Evolutionary conservation across 2,113 vertebrate genomes (phyloP).

Genomic region (Petrocephalus zakoni): DNA sequence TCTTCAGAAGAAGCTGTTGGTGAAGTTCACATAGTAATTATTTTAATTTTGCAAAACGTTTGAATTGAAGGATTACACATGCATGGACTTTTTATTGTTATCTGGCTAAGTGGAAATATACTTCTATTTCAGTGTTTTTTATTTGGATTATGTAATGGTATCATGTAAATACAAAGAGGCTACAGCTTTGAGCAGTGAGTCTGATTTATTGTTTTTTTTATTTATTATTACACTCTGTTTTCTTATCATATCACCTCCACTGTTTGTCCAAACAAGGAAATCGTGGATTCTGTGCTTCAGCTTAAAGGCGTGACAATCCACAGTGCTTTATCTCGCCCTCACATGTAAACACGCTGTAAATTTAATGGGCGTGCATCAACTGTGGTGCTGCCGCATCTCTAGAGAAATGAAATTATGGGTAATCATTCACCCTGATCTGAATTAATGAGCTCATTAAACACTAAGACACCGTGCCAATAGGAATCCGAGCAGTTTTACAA

Average conservation of each 20-base stretch:
- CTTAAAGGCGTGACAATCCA: too few relatives aligned
- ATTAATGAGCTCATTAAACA: conserved; percentile 65
- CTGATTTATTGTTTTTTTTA: background rate
- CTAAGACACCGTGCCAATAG: conserved; percentile 44
- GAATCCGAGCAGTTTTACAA: conserved; percentile 31
- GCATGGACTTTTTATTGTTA: background rate
- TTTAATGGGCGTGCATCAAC: conserved; percentile 41
- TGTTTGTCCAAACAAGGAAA: background rate
- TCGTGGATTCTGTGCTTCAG: background rate
- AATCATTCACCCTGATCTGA: conserved; percentile 65
- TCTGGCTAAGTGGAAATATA: background rate
- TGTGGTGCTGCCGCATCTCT: conserved; percentile 44
- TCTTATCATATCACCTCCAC: background rate
- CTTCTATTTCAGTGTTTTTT: background rate
- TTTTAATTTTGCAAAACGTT: background rate
- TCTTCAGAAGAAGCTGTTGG: conserved; percentile 2
- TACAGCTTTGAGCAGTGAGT: background rate
- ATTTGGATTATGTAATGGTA: background rate
- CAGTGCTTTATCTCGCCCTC: conserved; percentile 24
- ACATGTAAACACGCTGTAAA: conserved; percentile 41
- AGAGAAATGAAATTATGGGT: conserved; percentile 58
- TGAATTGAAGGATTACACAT: background rate
- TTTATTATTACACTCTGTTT: background rate
- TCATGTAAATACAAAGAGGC: background rate
- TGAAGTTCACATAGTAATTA: background rate